Base-by-base conservation (phyloP, 2,797 vertebrate species). In the Gorsachius magnificus region DNA sequence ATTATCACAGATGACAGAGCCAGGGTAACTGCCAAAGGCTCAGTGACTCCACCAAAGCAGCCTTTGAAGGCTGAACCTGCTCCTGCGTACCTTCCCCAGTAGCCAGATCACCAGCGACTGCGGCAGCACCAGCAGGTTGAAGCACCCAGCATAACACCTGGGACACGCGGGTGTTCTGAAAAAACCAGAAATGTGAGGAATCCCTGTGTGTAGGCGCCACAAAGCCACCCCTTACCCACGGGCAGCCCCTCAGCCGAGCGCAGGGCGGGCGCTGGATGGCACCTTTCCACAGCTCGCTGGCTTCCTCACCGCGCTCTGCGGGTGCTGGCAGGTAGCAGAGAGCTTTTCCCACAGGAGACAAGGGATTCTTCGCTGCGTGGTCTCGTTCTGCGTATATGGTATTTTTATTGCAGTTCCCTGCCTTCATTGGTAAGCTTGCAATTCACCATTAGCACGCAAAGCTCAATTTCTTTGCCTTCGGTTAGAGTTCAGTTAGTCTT, bases 201-300 rank as follows among this genome's bases (percentile, higher is more conserved):
- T 26, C 15, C 41, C 28, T 21, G 0, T 0, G 2, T 0, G 41
- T 7, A 10, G 10, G 68, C 17, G 8, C 33, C 63, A 57, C 11
- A 4, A 4, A 18, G 9, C 2, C 2, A 7, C 4, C 63, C 21
- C 7, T 15, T 16, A 8, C 2, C 57, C 31, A 4, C 0, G 10
- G 75, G 48, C 75, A 18, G 41, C 8, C 38, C 38, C 38, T 21
- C 66, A 16, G 46, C 22, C 70, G 64, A 83, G 87, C 51, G 45
- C 6, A 58, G 2, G 58, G 28, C 2, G 5, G 85, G 83, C 98
- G 96, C 97, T 91, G 97, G 98, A 79, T 97, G 98, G 64, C 97
- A 91, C 54, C 17, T 92, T 96, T 94, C 36, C 90, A 95, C 94
- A 64, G 58, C 97, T 61, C 96, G 75, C 72, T 0, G 25, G 38